Conservation (phyloP, 2,797 vertebrate genomes). For the Pteropus rufus region DNA sequence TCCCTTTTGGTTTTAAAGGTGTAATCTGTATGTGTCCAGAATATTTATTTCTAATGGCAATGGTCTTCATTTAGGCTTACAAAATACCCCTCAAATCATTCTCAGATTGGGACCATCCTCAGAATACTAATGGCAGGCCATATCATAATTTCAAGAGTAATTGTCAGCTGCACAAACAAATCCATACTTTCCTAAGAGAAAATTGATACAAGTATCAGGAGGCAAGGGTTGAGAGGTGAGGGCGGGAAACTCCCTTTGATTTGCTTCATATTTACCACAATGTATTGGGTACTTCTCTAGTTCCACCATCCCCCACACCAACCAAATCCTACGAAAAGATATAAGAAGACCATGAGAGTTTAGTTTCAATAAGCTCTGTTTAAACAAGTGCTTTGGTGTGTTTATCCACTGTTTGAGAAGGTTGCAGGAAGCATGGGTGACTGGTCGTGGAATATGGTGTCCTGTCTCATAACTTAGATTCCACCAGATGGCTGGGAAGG, state of each 20-base stretch:
- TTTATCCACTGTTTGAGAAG: slow-evolving; percentile 47
- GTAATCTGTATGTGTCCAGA: not conserved
- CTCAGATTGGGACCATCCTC: not conserved
- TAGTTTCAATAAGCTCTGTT: slow-evolving; percentile 49
- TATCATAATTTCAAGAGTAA: not conserved
- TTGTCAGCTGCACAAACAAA: slow-evolving; percentile 7
- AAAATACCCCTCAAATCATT: not conserved
- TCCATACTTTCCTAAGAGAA: not conserved
- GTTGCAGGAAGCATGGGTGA: slow-evolving; percentile 69
- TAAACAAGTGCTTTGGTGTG: slow-evolving; percentile 64
- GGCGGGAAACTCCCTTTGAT: not conserved
- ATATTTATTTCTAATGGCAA: slow-evolving; percentile 18
- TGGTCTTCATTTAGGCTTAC: not conserved
- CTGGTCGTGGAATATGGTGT: not conserved
- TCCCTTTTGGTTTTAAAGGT: not conserved
- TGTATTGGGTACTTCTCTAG: not conserved
- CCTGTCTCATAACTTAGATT: not conserved
- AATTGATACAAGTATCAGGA: not conserved
- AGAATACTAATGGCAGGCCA: not conserved
- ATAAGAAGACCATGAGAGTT: not conserved
- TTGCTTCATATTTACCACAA: not conserved
- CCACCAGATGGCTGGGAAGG: slow-evolving; percentile 30
- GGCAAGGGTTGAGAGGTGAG: no score
- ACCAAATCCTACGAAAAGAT: not conserved
- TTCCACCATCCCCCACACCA: not conserved